Base-by-base conservation (phyloP, 2,113 vertebrate species). In the Microtus richardsoni region DNA sequence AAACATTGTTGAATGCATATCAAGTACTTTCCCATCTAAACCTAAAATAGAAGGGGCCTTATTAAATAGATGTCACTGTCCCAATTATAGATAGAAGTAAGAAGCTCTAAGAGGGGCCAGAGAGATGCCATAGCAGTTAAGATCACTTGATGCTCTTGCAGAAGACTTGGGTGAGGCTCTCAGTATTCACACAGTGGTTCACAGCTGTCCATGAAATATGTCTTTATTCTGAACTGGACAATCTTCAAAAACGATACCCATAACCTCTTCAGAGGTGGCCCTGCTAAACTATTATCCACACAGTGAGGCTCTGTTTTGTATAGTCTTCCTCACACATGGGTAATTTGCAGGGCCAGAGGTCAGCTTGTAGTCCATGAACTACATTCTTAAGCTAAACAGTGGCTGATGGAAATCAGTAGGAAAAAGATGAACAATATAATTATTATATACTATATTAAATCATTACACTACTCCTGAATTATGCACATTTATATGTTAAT, bases 21-120 rank as follows among this genome's bases (percentile, higher is more conserved):
- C 77, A 73, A 36, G 5, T 24, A 83, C 49, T 95, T 91, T 86
- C 5, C 22, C 41, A n/a, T 89, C n/a, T n/a, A 95, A 93, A 66
- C 9, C 24, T 60, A 92, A 64, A 83, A 12, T 82, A 73, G 70
- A 94, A 95, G 44, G 2, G 39, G 78, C 9, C 17, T 78, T 96
- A 60, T 66, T 14, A 91, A 94, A 24, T 73, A 79, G 17, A 52
- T 74, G 41, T 13, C 66, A 89, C 73, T 89, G 92, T 86, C 64
- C 91, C 36, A 77, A 30, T 70, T 75, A 88, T 10, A 77, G 19
- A 52, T 54, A 54, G 3, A 33, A 92, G 78, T 60, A 52, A 95
- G 68, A 96, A 54, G 10, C 17, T 60, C 49, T 71, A 47, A 64
- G 16, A 88, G 22, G 11, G 22, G 36, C 39, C n/a, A 44, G 39